Evolutionary conservation across 2,888 invertebrate genomes (phyloP).

Genomic region (Clunio marinus): DNA sequence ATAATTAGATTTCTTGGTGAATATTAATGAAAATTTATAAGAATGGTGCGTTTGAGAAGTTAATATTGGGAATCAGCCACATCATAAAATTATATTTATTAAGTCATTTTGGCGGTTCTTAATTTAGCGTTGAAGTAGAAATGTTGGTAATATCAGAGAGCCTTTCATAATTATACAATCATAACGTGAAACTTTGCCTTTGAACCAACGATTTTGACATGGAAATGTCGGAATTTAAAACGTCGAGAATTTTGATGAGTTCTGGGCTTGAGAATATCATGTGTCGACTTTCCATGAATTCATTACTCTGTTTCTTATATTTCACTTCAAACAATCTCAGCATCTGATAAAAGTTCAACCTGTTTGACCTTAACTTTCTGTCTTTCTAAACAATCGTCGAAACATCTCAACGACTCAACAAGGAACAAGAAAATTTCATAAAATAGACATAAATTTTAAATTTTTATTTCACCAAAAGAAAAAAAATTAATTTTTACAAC

Average conservation of each 20-base stretch:
- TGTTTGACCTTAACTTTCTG: no score
- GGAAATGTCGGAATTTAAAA: not conserved
- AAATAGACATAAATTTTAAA: conserved; percentile 15
- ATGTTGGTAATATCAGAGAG: not conserved
- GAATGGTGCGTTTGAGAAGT: not conserved
- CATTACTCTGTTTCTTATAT: no score
- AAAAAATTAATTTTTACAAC: not conserved
- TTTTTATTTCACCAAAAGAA: conserved; percentile 3
- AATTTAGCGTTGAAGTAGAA: not conserved
- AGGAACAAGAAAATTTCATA: not conserved
- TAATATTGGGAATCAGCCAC: conserved; percentile 16
- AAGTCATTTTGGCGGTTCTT: conserved; percentile 9
- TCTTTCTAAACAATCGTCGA: no score
- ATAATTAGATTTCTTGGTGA: conserved; percentile 36
- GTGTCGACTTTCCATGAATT: no score
- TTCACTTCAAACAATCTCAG: no score
- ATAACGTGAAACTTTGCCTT: not conserved
- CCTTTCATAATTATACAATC: conserved; percentile 21
- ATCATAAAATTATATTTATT: conserved; percentile 28
- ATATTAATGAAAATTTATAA: conserved; percentile 38
- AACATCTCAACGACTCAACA: no score
- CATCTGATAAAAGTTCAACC: no score
- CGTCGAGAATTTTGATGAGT: not conserved
- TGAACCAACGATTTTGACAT: not conserved
- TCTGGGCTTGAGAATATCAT: not conserved